These are phyloP conservation scores for Festucalex cinctus DNA, from an alignment of 2,113 vertebrate genomes.

Conservation along the genomic window DNA sequence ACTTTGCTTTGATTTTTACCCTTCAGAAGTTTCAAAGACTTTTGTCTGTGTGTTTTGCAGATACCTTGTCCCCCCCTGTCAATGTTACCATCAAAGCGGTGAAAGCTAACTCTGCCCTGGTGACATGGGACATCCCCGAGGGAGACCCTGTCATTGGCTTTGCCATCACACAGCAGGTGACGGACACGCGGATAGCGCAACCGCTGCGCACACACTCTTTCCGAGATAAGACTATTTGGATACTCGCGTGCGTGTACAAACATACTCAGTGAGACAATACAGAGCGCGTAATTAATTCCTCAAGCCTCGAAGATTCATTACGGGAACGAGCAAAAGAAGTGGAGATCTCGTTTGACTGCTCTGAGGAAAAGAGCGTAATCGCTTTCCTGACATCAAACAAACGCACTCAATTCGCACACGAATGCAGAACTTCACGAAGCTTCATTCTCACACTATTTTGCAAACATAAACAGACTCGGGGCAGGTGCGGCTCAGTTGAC, in stretches of 20 bases:
- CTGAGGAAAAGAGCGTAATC: slow-evolving; percentile 7
- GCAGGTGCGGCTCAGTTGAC: too few species aligned
- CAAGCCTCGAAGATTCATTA: slow-evolving; percentile 21
- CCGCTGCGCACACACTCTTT: background rate
- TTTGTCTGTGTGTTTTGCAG: slow-evolving; percentile 66
- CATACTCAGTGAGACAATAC: slow-evolving; percentile 8
- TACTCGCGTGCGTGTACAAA: too few species aligned
- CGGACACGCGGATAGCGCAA: background rate
- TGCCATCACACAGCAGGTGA: slow-evolving; percentile 94
- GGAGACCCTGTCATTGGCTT: slow-evolving; percentile 93
- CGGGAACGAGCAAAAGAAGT: slow-evolving; percentile 18
- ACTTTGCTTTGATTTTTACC: background rate
- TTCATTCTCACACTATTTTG: too few species aligned
- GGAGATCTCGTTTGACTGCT: slow-evolving; percentile 4
- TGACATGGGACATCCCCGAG: slow-evolving; percentile 95
- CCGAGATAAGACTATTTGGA: too few species aligned
- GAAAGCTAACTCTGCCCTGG: slow-evolving; percentile 88
- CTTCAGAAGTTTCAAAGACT: slow-evolving; percentile 1
- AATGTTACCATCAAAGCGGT: slow-evolving; percentile 92
- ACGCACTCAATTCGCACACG: too few species aligned
- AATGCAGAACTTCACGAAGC: too few species aligned
- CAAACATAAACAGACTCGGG: too few species aligned
- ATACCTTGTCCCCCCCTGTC: slow-evolving; percentile 87
- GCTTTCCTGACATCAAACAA: background rate
- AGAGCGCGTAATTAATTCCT: background rate